Percentiles rank a stretch among this genome's conserved stretches.
These are phyloP conservation scores for Drosophila anomalata DNA, from an alignment of 2,888 invertebrate genomes.

Conservation along the genomic window DNA sequence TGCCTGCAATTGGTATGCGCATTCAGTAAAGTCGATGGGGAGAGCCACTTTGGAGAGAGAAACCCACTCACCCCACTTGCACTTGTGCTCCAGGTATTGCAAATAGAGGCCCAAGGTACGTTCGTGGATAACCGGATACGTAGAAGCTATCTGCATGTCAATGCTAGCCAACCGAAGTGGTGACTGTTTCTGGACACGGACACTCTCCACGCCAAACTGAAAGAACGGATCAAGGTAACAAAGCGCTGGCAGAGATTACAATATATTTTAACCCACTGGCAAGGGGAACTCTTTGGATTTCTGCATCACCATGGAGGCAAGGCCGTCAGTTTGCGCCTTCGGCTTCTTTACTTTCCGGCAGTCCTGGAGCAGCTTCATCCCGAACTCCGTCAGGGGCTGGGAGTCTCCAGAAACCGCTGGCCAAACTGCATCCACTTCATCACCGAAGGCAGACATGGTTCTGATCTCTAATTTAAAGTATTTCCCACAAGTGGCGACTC, in stretches of 20 bases:
- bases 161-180: slow-evolving; percentile 69
- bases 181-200: slow-evolving; percentile 77
- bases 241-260: background rate
- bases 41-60: background rate
- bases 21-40: background rate
- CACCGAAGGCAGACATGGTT: slow-evolving; percentile 74
- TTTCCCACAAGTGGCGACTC: background rate
- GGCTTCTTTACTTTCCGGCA: slow-evolving; percentile 64
- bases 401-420: slow-evolving; percentile 33
- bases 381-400: slow-evolving; percentile 59
- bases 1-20: slow-evolving; percentile 38
- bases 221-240: background rate
- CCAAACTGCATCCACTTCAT: slow-evolving; percentile 69
- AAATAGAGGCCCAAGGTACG: slow-evolving; percentile 87
- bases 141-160: slow-evolving; percentile 84
- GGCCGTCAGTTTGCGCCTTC: slow-evolving; percentile 46
- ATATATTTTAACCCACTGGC: slow-evolving; percentile 54
- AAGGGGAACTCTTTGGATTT: slow-evolving; percentile 74
- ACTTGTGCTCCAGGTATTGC: slow-evolving; percentile 87
- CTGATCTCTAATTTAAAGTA: background rate
- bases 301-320: slow-evolving; percentile 54
- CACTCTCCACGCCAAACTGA: slow-evolving; percentile 82
- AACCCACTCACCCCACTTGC: slow-evolving; percentile 72
- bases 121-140: slow-evolving; percentile 89
- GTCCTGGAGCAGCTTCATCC: slow-evolving; percentile 57